Evolutionary conservation across 2,113 vertebrate genomes (phyloP), one percentile per base, ranked within the genome.

Genomic region (Tor tambroides): DNA sequence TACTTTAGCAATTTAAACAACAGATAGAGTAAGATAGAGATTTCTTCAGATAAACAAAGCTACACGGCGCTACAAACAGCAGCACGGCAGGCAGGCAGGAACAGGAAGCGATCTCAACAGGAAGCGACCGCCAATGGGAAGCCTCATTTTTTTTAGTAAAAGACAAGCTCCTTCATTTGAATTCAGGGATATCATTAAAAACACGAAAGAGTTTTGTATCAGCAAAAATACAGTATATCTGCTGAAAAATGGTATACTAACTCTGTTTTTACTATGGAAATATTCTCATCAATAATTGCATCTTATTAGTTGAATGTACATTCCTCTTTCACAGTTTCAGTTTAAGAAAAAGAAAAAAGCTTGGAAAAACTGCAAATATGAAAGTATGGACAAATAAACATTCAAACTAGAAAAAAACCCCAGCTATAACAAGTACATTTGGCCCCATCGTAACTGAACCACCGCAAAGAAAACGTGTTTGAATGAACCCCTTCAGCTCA

Each of bases 241-340:
- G 30, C 65, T 32, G 28, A 32, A 32, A 69, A 35, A 21, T 30
- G 0, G 32, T n/a, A n/a, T n/a, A n/a, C n/a, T n/a, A n/a, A n/a
- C n/a, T n/a, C 21, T 35, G 32, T 35, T 21, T 71, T 71, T 8
- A 35, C 19, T 23, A 4, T 38, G 30, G 30, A 71, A 19, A 71
- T 71, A 35, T 38, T 38, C 19, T 30, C 0, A 72, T 72, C 32
- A 72, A 72, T 38, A 72, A 9, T 23, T 23, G 32, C 9, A 35
- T 61, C 9, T 61, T 35, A 71, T 69, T 69, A 35, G 65, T 69
- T 32, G 65, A 71, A 71, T 35, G 67, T 11, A 38, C 67, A 71
- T 72, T 72, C 69, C 10, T 38, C 69, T 72, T 72, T 38, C 32
- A 71, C 30, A 71, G 67, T 71, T 71, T 71, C 30, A 71, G 32